Evolutionary conservation across 2,888 invertebrate genomes (phyloP).

Genomic region (Drosophila paucipuncta): DNA sequence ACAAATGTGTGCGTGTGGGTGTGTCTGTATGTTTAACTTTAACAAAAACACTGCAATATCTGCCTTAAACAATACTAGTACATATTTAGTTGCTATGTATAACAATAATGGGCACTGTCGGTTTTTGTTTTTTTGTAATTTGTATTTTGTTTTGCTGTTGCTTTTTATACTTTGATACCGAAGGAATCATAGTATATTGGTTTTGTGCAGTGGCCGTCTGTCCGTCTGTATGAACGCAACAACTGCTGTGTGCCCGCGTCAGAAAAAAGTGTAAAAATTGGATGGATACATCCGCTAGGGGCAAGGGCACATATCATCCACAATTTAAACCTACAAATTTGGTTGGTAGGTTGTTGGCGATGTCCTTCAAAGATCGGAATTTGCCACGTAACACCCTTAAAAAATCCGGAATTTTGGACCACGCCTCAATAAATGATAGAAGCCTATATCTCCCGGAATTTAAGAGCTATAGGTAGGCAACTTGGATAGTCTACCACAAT

Average conservation of each 20-base stretch:
- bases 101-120: slow-evolving; percentile 73
- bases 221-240: background rate
- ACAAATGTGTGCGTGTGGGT: slow-evolving; percentile 30
- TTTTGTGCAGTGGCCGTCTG: background rate
- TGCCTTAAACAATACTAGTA: slow-evolving; percentile 38
- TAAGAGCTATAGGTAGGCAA: background rate
- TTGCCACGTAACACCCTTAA: background rate
- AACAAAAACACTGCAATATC: slow-evolving; percentile 36
- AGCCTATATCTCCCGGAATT: background rate
- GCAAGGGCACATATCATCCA: background rate
- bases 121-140: slow-evolving; percentile 21
- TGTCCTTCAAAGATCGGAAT: background rate
- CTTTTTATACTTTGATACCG: background rate
- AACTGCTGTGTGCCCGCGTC: background rate
- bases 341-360: background rate
- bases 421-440: background rate
- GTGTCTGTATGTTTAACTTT: slow-evolving; percentile 20
- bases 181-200: background rate
- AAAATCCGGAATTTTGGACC: too few species aligned
- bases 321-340: background rate
- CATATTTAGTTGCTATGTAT: slow-evolving; percentile 48
- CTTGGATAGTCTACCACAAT: background rate
- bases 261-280: background rate
- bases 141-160: background rate
- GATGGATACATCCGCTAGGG: background rate